Evolutionary conservation across 2,888 invertebrate genomes (phyloP).

Genomic region (Alviniconcha strummeri): DNA sequence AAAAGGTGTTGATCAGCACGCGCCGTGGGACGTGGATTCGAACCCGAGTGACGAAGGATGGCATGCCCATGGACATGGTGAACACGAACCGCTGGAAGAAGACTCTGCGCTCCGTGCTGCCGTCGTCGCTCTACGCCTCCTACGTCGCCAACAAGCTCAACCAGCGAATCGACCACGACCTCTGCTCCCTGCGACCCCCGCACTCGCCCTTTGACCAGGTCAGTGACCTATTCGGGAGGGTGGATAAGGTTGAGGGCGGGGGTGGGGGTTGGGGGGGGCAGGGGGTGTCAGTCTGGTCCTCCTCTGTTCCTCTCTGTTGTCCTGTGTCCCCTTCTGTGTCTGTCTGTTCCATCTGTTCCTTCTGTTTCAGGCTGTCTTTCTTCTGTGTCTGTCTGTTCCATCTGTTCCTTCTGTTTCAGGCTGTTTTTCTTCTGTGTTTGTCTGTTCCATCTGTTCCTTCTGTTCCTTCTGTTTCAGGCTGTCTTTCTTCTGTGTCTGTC

Average conservation of each 20-base stretch:
- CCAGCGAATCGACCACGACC: constrained; percentile 70
- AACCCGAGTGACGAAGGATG: constrained; percentile 65
- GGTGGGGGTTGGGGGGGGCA: neutral
- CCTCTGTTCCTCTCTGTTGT: no score
- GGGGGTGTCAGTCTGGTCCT: neutral
- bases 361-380: no score
- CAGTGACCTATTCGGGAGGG: constrained; percentile 46
- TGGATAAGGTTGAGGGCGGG: neutral
- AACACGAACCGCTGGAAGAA: constrained; percentile 35
- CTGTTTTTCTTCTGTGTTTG: no score
- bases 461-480: no score
- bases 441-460: no score
- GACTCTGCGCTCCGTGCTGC: constrained; percentile 34
- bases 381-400: no score
- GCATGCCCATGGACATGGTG: constrained; percentile 61
- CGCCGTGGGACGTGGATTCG: constrained; percentile 74
- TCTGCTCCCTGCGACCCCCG: constrained; percentile 71
- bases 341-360: no score
- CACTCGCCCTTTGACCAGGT: constrained; percentile 60
- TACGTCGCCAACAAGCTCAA: constrained; percentile 54
- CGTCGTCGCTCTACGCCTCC: constrained; percentile 16
- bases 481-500: no score
- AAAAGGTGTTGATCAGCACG: constrained; percentile 73
- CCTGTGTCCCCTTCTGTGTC: no score
- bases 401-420: no score